Evolutionary conservation across 2,888 invertebrate genomes (phyloP), one percentile per base, ranked within the genome.

Genomic region (Volucella bombylans): DNA sequence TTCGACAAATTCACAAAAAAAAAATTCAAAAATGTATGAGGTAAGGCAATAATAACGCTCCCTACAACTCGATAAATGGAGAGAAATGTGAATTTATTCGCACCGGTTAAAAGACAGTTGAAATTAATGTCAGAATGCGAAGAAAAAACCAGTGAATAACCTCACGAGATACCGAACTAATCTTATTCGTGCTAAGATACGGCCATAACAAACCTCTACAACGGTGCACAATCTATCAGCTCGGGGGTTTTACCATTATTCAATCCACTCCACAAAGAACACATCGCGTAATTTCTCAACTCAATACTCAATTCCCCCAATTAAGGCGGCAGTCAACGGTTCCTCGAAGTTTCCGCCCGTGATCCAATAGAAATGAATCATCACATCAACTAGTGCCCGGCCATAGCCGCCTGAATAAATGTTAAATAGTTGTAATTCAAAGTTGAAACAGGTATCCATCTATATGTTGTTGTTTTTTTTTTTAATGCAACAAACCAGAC

Each of bases 311-410:
- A 38, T 31, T 31, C 31, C n/a, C 9, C 18, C n/a, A 59, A 10
- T 14, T 54, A 18, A 23, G 2, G 18, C 54, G 23, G 31, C 43
- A 61, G 47, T 49, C 4, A 2, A 49, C 49, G 18, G 38, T 73
- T 65, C 74, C 50, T 43, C 67, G 65, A 74, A 74, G 14, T 39
- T 59, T 59, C 74, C 49, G 43, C 65, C 8, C 49, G 52, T 62
- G 52, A 72, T 43, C 54, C 14, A 62, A 62, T 38, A 6, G 11
- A 23, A 54, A 59, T 76, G 76, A 76, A 59, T 76, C 76, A 76
- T 54, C 69, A 38, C n/a, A 14, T 12, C 41, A 23, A 39, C n/a
- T 11, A 6, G 67, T 54, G 39, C 8, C 31, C 18, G 0, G 12
- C 52, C 15, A 18, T 11, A 0, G 57, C 39, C 23, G 61, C 31